These are phyloP conservation scores for Heliothis subflexa DNA, from an alignment of 1,140 invertebrate species.

Conservation along the genomic window DNA sequence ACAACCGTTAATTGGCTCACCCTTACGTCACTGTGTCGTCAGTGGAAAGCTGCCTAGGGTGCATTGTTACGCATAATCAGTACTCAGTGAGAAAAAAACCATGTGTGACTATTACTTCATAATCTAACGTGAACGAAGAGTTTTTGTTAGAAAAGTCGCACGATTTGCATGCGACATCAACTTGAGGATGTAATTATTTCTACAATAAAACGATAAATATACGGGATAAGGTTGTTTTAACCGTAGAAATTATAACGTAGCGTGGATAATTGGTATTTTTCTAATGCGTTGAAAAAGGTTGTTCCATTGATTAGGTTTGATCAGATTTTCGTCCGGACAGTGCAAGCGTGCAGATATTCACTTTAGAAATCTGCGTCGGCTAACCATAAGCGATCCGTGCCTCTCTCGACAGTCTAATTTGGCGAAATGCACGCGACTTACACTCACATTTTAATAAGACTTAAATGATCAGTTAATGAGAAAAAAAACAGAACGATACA, in stretches of 20 bases:
- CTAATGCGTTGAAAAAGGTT: not conserved
- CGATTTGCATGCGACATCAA: slow-evolving; percentile 34
- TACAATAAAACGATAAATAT: slow-evolving; percentile 35
- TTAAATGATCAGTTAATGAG: not conserved
- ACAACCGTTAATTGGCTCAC: slow-evolving; percentile 13
- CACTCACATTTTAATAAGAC: not conserved
- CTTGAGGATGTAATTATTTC: slow-evolving; percentile 36
- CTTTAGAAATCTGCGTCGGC: not conserved
- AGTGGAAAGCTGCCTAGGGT: slow-evolving; percentile 37
- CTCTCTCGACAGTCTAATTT: slow-evolving; percentile 3
- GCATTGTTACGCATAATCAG: slow-evolving; percentile 29
- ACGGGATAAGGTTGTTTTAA: not conserved
- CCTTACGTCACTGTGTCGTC: slow-evolving; percentile 32
- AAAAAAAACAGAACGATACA: not conserved
- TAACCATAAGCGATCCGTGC: not conserved
- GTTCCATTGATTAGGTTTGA: not conserved
- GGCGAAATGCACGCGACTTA: slow-evolving; percentile 19
- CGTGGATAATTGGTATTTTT: not conserved
- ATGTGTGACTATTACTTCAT: slow-evolving; percentile 33
- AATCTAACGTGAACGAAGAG: slow-evolving; percentile 14
- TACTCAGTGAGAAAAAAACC: slow-evolving; percentile 25
- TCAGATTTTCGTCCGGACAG: too few species aligned
- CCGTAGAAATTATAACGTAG: slow-evolving; percentile 25
- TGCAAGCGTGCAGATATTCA: slow-evolving; percentile 22
- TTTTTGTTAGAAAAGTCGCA: slow-evolving; percentile 35